phyloP scores from a whole-genome alignment of 2,888 invertebrate species.

The Encarsia formosa region DNA sequence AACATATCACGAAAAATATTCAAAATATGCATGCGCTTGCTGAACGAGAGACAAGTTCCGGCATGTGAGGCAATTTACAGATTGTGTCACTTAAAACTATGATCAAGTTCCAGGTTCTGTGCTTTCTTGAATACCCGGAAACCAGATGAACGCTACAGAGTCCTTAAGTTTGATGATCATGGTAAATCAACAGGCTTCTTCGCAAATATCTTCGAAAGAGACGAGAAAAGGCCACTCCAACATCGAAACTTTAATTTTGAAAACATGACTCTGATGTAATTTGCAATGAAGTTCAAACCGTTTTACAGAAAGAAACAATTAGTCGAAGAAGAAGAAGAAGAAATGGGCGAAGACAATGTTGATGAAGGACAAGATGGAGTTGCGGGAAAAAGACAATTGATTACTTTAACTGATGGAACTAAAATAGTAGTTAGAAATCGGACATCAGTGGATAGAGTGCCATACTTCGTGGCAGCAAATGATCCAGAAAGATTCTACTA shows the following conservation, averaged over 20 bases:
- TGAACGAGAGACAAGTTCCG: neutral
- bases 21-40: neutral
- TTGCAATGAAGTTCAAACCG: neutral
- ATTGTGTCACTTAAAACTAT: neutral
- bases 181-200: neutral
- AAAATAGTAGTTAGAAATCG: conserved; percentile 8
- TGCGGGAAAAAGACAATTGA: neutral
- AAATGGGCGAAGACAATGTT: neutral
- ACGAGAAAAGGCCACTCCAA: neutral
- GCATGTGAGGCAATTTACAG: neutral
- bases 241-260: neutral
- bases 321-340: too few relatives aligned
- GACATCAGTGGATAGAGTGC: neutral
- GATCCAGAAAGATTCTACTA: neutral
- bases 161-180: neutral
- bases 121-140: neutral
- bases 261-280: neutral
- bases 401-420: conserved; percentile 4
- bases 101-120: neutral
- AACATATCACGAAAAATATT: neutral
- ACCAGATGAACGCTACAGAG: neutral
- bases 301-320: neutral
- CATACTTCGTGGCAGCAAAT: neutral
- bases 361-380: neutral
- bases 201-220: neutral